Base-by-base conservation (phyloP, 2,113 vertebrate species). In the Elanus axillaris region DNA sequence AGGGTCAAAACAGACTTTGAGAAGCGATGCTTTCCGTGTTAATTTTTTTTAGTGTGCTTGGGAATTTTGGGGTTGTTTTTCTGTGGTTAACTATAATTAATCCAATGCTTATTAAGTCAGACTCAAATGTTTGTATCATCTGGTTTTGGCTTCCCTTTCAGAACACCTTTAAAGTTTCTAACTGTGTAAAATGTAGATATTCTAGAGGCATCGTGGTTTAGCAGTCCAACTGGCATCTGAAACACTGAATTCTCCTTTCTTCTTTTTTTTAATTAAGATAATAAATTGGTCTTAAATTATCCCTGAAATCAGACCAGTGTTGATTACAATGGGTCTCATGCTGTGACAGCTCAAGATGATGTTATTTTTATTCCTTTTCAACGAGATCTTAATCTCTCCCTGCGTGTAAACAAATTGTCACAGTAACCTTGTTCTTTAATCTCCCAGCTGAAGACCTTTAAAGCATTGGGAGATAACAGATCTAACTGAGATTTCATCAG, bases 281-380 rank as follows among this genome's bases (percentile, higher is more conserved):
- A 99, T 99, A 99, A 99, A 99, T 99, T 99, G 99, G 98, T 98
- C 99, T 99, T 99, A 99, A 99, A 99, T 99, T 99, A 99, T 99
- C 99, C 99, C 98, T 99, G 99, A 99, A 99, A 99, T 99, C 99
- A 99, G 99, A 99, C 99, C 99, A 99, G 98, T 99, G 96, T 99
- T 99, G 99, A 99, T 99, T 99, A 99, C 99, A 99, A 99, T 99
- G 97, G 98, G 97, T 97, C 97, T 98, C 99, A 99, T 76, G 99
- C 99, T 99, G 99, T 98, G 99, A 98, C 98, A 99, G 98, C 98
- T 98, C 98, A 97, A 98, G 98, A 98, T 98, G 98, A 98, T 98
- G 98, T 98, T 98, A 98, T 98, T 98, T 98, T 98, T 98, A 98
- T 98, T 98, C 98, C 98, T 98, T 98, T 98, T 98, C 98, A 98